Conservation (phyloP, 2,797 vertebrate genomes). For the Tauraco hartlaubi region DNA sequence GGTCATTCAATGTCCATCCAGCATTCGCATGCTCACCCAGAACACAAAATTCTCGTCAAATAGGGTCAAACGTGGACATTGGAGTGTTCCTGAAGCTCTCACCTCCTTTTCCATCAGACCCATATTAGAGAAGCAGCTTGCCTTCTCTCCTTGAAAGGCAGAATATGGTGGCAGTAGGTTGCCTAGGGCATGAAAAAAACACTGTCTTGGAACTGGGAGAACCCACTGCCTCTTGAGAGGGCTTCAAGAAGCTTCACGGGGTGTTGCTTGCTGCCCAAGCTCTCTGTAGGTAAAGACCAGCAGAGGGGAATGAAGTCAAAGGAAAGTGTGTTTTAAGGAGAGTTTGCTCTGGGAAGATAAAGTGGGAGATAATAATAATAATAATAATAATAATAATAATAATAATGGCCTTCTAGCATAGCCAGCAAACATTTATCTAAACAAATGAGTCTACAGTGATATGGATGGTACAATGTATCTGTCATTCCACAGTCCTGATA, state of each 20-base stretch:
- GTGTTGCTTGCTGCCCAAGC: neutral
- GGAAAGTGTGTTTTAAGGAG: neutral
- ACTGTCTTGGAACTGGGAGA: neutral
- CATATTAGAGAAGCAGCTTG: neutral
- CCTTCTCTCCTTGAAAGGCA: neutral
- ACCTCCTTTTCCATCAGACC: neutral
- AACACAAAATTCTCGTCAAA: neutral
- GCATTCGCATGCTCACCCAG: rapidly evolving
- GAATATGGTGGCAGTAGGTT: neutral
- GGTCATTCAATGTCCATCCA: neutral
- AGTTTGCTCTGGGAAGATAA: neutral
- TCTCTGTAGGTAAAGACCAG: neutral
- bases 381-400: too few relatives aligned
- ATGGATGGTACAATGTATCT: neutral
- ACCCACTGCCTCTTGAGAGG: neutral
- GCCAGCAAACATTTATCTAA: neutral
- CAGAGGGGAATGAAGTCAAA: neutral
- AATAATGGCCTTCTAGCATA: neutral
- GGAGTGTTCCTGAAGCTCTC: neutral
- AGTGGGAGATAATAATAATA: neutral
- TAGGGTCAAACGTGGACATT: neutral
- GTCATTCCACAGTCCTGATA: neutral
- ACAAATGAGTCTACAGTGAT: neutral
- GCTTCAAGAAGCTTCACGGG: neutral
- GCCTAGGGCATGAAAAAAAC: neutral